These are phyloP conservation scores for Australoheros facetus DNA, from an alignment of 2,797 vertebrate genomes.

Conservation along the genomic window DNA sequence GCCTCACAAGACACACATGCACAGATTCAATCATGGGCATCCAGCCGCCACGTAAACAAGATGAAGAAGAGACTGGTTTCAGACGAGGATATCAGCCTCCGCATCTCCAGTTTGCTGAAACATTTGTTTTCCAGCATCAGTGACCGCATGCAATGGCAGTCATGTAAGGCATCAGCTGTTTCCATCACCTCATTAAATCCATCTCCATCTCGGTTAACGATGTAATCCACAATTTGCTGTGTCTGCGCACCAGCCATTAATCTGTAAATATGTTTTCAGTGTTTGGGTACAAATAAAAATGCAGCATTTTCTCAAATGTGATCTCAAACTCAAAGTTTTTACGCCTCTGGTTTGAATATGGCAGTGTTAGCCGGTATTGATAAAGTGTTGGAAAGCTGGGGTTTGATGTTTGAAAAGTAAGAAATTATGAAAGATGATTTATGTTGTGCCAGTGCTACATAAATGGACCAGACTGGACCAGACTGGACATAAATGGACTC, in stretches of 20 bases:
- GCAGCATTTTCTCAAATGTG: neutral
- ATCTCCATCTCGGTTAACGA: neutral
- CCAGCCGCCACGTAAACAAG: slow-evolving; percentile 47
- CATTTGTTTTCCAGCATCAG: neutral
- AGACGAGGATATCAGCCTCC: slow-evolving; percentile 14
- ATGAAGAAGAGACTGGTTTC: slow-evolving; percentile 15
- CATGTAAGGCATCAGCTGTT: neutral
- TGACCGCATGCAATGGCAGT: neutral
- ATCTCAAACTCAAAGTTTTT: neutral
- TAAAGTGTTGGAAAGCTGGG: neutral
- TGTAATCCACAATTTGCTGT: neutral
- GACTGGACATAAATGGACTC: neutral
- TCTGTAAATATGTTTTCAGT: neutral
- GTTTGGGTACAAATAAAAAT: neutral
- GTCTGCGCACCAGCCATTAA: neutral
- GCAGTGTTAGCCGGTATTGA: neutral
- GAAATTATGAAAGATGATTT: neutral
- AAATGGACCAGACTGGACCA: neutral
- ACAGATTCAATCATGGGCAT: slow-evolving; percentile 49
- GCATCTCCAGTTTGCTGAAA: neutral
- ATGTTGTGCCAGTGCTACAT: neutral
- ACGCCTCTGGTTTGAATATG: neutral
- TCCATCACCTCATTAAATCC: neutral
- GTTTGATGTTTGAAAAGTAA: neutral
- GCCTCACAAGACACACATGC: slow-evolving; percentile 56